Evolutionary conservation across 2,797 vertebrate species (phyloP).

Genomic region (Pogonophryne albipinna): DNA sequence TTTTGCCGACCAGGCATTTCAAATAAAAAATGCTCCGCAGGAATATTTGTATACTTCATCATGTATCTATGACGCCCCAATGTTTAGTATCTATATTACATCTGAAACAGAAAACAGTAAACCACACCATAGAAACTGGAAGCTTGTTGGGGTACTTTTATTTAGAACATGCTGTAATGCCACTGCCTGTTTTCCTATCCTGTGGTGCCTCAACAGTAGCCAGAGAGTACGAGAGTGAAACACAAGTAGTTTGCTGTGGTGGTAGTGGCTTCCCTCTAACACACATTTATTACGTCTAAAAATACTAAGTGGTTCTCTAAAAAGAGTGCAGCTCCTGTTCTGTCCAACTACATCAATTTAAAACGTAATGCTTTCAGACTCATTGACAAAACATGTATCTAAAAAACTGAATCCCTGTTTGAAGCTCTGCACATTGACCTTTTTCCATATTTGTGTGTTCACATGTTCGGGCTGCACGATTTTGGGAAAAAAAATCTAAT

Average conservation of each 20-base stretch:
- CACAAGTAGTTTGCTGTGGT: slow-evolving; percentile 70
- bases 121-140: slow-evolving; percentile 33
- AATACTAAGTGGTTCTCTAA: slow-evolving; percentile 81
- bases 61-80: slow-evolving; percentile 12
- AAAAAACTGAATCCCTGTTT: slow-evolving; percentile 33
- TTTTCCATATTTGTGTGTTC: slow-evolving; percentile 22
- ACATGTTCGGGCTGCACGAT: not conserved
- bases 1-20: not conserved
- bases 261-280: slow-evolving; percentile 71
- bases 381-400: slow-evolving; percentile 33
- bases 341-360: slow-evolving; percentile 67
- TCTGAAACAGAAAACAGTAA: slow-evolving; percentile 8
- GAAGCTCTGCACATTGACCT: slow-evolving; percentile 17
- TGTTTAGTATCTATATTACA: slow-evolving; percentile 28
- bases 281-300: slow-evolving; percentile 84
- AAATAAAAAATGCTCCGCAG: slow-evolving; percentile 11
- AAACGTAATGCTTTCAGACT: slow-evolving; percentile 38
- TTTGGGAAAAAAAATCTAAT: too few species aligned
- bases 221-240: slow-evolving; percentile 74
- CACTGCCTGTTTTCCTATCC: slow-evolving; percentile 57
- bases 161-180: slow-evolving; percentile 61
- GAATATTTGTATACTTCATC: not conserved
- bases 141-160: slow-evolving; percentile 47
- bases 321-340: slow-evolving; percentile 67
- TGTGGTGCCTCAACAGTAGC: slow-evolving; percentile 60